phyloP scores from a whole-genome alignment of 1,140 invertebrate genomes.

The Coptotermes formosanus region DNA sequence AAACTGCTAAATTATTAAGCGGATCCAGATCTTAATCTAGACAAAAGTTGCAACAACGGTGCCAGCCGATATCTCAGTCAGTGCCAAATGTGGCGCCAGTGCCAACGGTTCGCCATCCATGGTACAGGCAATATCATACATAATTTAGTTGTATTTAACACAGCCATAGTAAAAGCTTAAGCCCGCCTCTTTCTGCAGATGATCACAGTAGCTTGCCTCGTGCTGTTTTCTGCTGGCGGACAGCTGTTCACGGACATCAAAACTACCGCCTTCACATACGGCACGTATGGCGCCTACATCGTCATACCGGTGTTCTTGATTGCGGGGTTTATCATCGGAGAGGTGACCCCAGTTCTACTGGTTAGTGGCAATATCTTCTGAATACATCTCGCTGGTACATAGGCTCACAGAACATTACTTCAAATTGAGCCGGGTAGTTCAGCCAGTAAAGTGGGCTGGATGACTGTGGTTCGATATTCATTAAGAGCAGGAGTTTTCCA shows the following conservation, averaged over 20 bases:
- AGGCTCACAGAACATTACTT: background rate
- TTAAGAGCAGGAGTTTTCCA: too few relatives aligned
- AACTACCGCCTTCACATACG: background rate
- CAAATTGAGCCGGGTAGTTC: background rate
- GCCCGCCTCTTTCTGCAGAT: background rate
- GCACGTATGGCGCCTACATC: slow-evolving; percentile 10
- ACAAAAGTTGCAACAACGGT: too few relatives aligned
- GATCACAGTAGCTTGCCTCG: background rate
- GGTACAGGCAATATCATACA: too few relatives aligned
- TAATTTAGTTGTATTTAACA: too few relatives aligned
- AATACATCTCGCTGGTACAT: background rate
- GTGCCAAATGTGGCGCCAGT: too few relatives aligned
- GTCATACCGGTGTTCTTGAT: background rate
- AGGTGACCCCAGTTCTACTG: background rate
- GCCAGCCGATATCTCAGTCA: too few relatives aligned
- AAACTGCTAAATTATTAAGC: too few relatives aligned
- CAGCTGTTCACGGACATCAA: background rate
- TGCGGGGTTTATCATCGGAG: slow-evolving; percentile 20
- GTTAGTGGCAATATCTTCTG: background rate
- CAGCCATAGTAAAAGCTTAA: too few relatives aligned
- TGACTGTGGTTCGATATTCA: background rate
- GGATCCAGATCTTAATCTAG: too few relatives aligned
- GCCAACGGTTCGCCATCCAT: too few relatives aligned
- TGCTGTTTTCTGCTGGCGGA: background rate
- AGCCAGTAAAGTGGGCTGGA: background rate